Base-by-base conservation (phyloP, 2,113 vertebrate species). In the Dicrurus megarhynchus region DNA sequence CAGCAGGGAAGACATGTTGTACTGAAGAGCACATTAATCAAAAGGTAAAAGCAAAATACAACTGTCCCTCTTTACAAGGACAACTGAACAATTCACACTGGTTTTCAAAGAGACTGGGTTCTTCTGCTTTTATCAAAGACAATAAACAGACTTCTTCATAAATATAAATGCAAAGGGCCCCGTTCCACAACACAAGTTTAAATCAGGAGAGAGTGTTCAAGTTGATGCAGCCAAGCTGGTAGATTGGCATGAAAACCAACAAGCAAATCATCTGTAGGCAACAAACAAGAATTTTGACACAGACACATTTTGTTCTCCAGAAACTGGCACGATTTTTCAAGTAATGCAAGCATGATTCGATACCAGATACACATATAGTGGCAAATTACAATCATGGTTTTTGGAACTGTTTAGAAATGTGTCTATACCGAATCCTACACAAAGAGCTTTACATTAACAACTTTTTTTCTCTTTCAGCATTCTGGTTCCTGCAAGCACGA, bases 91-190 rank as follows among this genome's bases (percentile, higher is more conserved):
- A 63, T 46, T 59, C 53, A 56, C 32, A 33, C 26, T 46, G 70
- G 20, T 46, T 80, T 86, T 68, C 79, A 67, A 35, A 75, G 35
- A 81, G 65, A 21, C 52, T 60, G 47, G 10, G 10, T 26, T 87
- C 65, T 89, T 50, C 63, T 87, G 50, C 42, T 91, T 92, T 83
- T 77, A 91, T 87, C 91, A 76, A 73, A 84, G 73, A 73, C 35
- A 69, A 77, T 55, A 93, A 91, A 91, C 46, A 95, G 75, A 81
- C 69, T 90, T 88, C 10, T 41, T 90, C 60, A 90, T 41, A 88
- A 95, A 86, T 70, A 94, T 47, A 86, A 84, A 92, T 24, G 71
- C 64, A 80, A 59, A 64, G 52, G 24, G 17, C 56, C 39, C 17
- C 6, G n/a, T 67, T 96, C 69, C 47, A 78, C 81, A 69, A 33